These are phyloP conservation scores for Caranx ignobilis DNA, from an alignment of 2,113 vertebrate genomes.

Conservation along the genomic window DNA sequence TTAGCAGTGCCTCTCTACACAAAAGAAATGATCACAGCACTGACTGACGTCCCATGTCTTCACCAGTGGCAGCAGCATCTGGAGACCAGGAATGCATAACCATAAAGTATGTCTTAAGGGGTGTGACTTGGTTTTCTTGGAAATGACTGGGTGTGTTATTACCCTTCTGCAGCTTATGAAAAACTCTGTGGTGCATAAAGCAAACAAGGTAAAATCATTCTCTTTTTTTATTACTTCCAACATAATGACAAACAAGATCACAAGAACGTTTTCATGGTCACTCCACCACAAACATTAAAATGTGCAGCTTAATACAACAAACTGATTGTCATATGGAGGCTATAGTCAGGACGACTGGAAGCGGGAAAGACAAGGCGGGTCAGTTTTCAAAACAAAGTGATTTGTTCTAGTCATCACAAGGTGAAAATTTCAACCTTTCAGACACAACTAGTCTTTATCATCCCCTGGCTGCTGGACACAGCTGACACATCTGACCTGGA, in stretches of 20 bases:
- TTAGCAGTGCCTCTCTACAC: not conserved
- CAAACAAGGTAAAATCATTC: constrained; percentile 4
- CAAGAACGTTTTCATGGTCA: not conserved
- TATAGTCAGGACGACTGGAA: not conserved
- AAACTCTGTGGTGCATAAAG: not conserved
- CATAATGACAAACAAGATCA: not conserved
- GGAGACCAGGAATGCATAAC: constrained; percentile 20
- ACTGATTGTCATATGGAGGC: not conserved
- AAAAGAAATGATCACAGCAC: not conserved
- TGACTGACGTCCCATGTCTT: constrained; percentile 15
- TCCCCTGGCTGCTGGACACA: constrained; percentile 2
- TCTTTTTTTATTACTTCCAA: not conserved
- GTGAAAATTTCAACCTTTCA: constrained; percentile 18
- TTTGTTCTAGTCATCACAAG: constrained; percentile 20
- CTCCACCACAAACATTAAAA: not conserved
- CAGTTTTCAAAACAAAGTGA: constrained; percentile 9
- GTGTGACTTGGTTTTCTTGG: constrained; percentile 20
- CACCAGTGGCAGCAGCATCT: constrained; percentile 18
- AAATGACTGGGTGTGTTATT: constrained; percentile 1
- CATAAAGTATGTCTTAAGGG: constrained; percentile 7
- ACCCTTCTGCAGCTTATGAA: not conserved
- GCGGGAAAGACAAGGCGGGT: constrained; percentile 4
- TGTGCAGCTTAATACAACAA: not conserved
- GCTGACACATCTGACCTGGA: not conserved
- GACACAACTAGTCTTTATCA: not conserved